phyloP scores from a whole-genome alignment of 2,797 vertebrate genomes.

The Tarsius wallacei region DNA sequence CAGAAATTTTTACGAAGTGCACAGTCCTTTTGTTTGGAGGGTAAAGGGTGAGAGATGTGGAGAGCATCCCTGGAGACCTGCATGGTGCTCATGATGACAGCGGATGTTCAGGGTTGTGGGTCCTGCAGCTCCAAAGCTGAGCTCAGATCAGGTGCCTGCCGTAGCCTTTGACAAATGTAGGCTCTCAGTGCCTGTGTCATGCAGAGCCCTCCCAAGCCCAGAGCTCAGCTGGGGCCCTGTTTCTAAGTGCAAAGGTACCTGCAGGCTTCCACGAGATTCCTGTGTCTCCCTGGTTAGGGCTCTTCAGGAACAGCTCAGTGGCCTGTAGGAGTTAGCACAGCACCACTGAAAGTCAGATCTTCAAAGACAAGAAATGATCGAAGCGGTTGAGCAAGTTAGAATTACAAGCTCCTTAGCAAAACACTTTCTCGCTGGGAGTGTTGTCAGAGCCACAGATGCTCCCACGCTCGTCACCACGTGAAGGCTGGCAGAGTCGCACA shows the following conservation, averaged over 20 bases:
- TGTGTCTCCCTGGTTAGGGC: not conserved
- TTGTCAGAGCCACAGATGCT: not conserved
- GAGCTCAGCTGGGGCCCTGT: not conserved
- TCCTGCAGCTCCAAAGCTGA: not conserved
- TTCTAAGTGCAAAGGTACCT: not conserved
- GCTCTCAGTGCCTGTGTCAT: not conserved
- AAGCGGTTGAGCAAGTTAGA: not conserved
- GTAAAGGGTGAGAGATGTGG: not conserved
- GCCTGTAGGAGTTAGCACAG: not conserved
- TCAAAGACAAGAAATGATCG: not conserved
- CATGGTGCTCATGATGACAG: not conserved
- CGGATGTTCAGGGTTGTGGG: not conserved
- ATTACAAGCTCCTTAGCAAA: not conserved
- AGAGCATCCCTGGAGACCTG: not conserved
- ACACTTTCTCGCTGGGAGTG: not conserved
- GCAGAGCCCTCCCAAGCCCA: not conserved
- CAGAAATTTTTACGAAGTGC: not conserved
- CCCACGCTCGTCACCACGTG: not conserved
- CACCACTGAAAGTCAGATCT: not conserved
- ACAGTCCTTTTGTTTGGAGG: conserved; percentile 2
- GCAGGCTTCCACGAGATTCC: not conserved
- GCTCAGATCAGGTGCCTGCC: not conserved
- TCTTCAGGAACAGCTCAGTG: not conserved
- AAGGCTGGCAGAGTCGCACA: not conserved
- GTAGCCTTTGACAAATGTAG: not conserved